Evolutionary conservation across 2,113 vertebrate genomes (phyloP).

Genomic region (Benitochromis conjunctus): DNA sequence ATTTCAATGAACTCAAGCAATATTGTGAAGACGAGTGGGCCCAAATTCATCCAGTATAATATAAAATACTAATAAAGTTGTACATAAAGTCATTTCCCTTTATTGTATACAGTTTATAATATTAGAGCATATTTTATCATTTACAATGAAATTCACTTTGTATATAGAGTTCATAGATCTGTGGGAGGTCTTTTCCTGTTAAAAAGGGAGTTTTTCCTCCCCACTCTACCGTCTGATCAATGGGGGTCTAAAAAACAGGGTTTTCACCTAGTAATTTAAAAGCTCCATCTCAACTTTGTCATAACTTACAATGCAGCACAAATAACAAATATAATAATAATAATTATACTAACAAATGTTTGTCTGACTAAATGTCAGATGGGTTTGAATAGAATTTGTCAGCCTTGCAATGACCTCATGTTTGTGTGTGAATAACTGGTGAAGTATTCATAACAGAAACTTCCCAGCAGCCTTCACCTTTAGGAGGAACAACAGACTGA

Average conservation of each 20-base stretch:
- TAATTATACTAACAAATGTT: not conserved
- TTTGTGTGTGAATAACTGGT: not conserved
- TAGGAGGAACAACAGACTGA: slow-evolving; percentile 40
- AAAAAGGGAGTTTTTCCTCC: not conserved
- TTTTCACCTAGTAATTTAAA: not conserved
- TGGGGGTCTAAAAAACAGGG: not conserved
- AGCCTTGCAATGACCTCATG: not conserved
- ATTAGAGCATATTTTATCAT: not conserved
- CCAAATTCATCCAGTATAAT: not conserved
- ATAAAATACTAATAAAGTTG: not conserved
- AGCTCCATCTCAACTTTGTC: not conserved
- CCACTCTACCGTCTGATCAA: no score
- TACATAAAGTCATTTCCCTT: not conserved
- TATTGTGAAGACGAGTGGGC: not conserved
- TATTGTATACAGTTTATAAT: not conserved
- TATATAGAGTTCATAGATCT: not conserved
- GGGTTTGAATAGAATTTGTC: not conserved
- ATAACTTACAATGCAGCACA: not conserved
- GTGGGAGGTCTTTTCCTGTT: not conserved
- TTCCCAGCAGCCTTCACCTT: slow-evolving; percentile 17
- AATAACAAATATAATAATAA: not conserved
- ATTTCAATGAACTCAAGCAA: not conserved
- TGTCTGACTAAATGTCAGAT: not conserved
- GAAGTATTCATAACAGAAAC: not conserved
- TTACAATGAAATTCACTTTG: not conserved